Conservation (phyloP, 2,888 invertebrate species). For the Drosophila dives region DNA sequence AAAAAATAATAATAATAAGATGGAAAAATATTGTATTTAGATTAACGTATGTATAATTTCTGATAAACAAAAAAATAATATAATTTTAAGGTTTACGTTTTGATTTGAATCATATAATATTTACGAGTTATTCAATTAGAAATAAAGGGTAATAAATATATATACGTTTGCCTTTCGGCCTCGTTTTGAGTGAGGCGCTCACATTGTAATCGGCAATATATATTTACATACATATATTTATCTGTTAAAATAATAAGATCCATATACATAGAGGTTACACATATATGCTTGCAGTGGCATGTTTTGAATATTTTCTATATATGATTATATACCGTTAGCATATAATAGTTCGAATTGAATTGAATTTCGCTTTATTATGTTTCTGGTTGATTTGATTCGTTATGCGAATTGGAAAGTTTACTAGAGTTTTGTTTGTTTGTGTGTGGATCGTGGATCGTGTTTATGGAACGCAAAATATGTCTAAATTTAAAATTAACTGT, state of each 20-base stretch:
- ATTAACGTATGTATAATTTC: conserved; percentile 3
- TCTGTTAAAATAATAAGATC: conserved; percentile 23
- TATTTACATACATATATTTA: not conserved
- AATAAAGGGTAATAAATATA: conserved; percentile 14
- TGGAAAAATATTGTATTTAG: conserved; percentile 11
- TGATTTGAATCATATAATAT: conserved; percentile 21
- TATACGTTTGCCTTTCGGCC: conserved; percentile 12
- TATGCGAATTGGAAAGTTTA: conserved; percentile 65
- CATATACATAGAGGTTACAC: conserved; percentile 17
- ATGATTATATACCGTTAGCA: conserved; percentile 47
- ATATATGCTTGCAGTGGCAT: conserved; percentile 56
- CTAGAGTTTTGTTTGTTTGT: conserved; percentile 32
- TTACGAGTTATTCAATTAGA: conserved; percentile 28
- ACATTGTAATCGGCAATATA: not conserved
- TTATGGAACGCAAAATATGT: conserved; percentile 61
- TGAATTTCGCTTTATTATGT: conserved; percentile 42
- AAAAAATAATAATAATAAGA: conserved; percentile 13
- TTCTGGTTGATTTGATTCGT: conserved; percentile 50
- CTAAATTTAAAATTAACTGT: conserved; percentile 55
- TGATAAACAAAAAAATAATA: conserved; percentile 3
- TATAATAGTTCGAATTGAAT: conserved; percentile 51
- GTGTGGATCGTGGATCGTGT: conserved; percentile 41
- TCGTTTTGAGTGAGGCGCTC: not conserved
- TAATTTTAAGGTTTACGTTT: conserved; percentile 9
- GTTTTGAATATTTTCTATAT: conserved; percentile 52